Evolutionary conservation across 2,888 invertebrate genomes (phyloP), one percentile per base, ranked within the genome.

Genomic region (Endotricha flammealis): DNA sequence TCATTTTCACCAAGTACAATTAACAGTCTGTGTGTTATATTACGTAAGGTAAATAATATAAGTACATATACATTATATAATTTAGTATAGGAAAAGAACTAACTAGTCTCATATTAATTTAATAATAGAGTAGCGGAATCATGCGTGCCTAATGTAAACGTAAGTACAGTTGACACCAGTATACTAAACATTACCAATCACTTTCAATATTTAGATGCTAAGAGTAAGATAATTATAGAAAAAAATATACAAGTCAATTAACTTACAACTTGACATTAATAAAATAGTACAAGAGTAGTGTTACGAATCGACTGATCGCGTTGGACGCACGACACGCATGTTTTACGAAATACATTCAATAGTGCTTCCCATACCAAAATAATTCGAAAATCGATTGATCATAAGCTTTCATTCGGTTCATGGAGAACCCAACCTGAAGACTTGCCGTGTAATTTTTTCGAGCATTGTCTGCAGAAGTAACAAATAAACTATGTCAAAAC

Each of bases 21-120:
- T 72, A 76, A 79, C 69, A 64, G 68, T 64, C 27, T 11, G 27
- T 35, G 35, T 35, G 35, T 61, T 53, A 53, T 52, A 57, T 60
- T 64, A 59, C 65, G 63, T 60, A 53, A 59, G 48, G 56, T 57
- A 56, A 55, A 62, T 58, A 58, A 57, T 57, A 64, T 59, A 53
- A 62, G 20, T 20, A 20, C 20, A 58, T 63, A 59, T 46, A 62
- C 56, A 55, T 70, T 64, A 72, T 71, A 72, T 78, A 77, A 64
- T 60, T 54, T 80, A 81, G 73, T 38, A 53, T 81, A 83, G 69
- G 63, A 61, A 77, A 76, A 58, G 64, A 82, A 83, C 85, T 86
- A 86, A 86, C 85, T 85, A 86, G 85, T 86, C 85, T 86, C 82
- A 83, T 78, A 71, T 73, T 75, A 72, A 61, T 77, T 72, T 75